These are phyloP conservation scores for Coracopsis vasa DNA, from an alignment of 2,113 vertebrate species.

Conservation along the genomic window DNA sequence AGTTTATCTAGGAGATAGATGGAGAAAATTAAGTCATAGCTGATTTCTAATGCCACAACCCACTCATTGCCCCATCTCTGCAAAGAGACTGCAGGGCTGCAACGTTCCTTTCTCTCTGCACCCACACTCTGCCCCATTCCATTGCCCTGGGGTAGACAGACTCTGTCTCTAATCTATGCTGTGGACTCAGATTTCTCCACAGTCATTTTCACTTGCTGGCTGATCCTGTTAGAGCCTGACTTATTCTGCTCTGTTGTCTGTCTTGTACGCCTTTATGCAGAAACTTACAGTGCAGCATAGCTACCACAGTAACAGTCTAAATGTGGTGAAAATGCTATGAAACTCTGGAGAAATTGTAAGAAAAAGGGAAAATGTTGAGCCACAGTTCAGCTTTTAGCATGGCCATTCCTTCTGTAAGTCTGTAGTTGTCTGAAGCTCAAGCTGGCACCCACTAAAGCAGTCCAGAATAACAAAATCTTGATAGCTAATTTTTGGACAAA, in stretches of 20 bases:
- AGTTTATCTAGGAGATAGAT: background rate
- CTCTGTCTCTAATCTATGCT: background rate
- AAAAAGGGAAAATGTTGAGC: background rate
- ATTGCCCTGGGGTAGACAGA: background rate
- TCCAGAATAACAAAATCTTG: background rate
- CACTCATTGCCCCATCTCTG: background rate
- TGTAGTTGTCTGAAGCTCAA: background rate
- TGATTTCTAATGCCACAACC: background rate
- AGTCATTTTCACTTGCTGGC: background rate
- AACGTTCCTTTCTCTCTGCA: background rate
- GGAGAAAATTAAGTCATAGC: background rate
- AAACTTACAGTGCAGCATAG: background rate
- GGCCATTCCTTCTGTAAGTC: background rate
- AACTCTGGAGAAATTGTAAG: background rate
- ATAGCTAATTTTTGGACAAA: background rate
- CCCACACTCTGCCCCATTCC: accelerated
- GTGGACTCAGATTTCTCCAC: background rate
- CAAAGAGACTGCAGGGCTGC: background rate
- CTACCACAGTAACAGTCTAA: background rate
- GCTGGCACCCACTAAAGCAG: background rate
- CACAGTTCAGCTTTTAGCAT: background rate
- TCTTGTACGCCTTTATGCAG: background rate
- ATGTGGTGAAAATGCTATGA: background rate
- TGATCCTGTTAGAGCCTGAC: background rate
- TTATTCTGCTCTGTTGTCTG: background rate